Conservation (phyloP, 2,888 invertebrate species). For the Blastobasis adustella region DNA sequence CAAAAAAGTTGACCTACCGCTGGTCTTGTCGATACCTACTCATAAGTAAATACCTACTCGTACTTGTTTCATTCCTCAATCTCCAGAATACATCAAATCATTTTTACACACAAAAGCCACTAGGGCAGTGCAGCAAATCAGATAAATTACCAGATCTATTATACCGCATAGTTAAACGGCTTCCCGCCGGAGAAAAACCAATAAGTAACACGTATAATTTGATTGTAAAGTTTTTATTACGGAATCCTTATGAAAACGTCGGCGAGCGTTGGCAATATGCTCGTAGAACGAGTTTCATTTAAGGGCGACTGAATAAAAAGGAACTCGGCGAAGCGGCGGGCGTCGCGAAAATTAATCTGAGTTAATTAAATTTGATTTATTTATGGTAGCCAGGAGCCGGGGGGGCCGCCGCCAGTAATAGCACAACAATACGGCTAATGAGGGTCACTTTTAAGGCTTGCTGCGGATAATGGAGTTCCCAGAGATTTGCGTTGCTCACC, state of each 20-base stretch:
- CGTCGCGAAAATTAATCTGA: constrained; percentile 71
- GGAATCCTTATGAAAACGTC: constrained; percentile 59
- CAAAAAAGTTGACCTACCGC: too few relatives aligned
- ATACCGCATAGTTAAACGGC: constrained; percentile 29
- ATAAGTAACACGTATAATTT: constrained; percentile 51
- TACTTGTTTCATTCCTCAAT: too few relatives aligned
- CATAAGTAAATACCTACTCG: too few relatives aligned
- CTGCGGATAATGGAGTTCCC: constrained; percentile 55
- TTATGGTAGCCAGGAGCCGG: constrained; percentile 50
- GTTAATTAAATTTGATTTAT: constrained; percentile 76
- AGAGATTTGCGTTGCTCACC: constrained; percentile 54
- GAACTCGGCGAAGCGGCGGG: constrained; percentile 41
- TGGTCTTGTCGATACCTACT: too few relatives aligned
- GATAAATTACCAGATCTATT: too few relatives aligned
- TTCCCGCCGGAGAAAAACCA: constrained; percentile 31
- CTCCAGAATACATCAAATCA: too few relatives aligned
- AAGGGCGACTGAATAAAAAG: constrained; percentile 57
- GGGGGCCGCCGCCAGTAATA: constrained; percentile 54
- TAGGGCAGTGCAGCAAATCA: too few relatives aligned
- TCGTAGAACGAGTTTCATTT: constrained; percentile 49
- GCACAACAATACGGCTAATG: constrained; percentile 69
- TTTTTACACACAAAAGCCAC: too few relatives aligned
- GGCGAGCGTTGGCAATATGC: constrained; percentile 28
- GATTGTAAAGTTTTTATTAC: constrained; percentile 69
- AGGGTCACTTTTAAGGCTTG: constrained; percentile 68